Base-by-base conservation (phyloP, 1,140 invertebrate species). In the Aphelenchoides besseyi region DNA sequence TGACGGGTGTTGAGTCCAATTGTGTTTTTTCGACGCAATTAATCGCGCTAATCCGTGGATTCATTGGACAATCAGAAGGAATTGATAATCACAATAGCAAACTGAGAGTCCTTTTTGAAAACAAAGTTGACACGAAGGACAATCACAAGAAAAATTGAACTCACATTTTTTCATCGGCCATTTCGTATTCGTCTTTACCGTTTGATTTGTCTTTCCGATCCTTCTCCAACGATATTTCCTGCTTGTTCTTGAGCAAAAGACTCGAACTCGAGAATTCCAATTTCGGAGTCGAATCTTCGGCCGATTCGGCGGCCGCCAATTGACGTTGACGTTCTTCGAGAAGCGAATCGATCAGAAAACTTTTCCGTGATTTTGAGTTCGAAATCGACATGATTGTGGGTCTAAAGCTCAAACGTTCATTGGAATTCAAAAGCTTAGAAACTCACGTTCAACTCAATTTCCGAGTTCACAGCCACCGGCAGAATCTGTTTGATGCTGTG, bases 241-340 rank as follows among this genome's bases (percentile, higher is more conserved):
- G 41, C 12, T 48, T 12, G 23, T 26, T 64, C 57, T 73, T 70
- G 18, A 48, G 26, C 1, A 9, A 59, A 59, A 12, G 1, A 1
- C 1, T 0, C 5, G 18, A n/a, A n/a, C n/a, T n/a, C n/a, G n/a
- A n/a, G n/a, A n/a, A n/a, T n/a, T n/a, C n/a, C n/a, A n/a, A n/a
- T n/a, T n/a, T n/a, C n/a, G n/a, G n/a, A n/a, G n/a, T n/a, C n/a
- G n/a, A n/a, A n/a, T n/a, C n/a, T n/a, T n/a, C n/a, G n/a, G 33
- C 26, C 3, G 68, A 35, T 33, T 53, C 68, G 16, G 68, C 48
- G 12, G 71, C 36, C 2, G 76, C 68, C 3, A 76, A 36, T 32
- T 69, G 26, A 33, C 62, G 75, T 37, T 76, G 74, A 1, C 77
- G 76, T 23, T 76, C 78, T 62, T 76, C 74, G 16, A 76, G 76